phyloP scores from a whole-genome alignment of 2,113 vertebrate species.

The Gorsachius goisagi region DNA sequence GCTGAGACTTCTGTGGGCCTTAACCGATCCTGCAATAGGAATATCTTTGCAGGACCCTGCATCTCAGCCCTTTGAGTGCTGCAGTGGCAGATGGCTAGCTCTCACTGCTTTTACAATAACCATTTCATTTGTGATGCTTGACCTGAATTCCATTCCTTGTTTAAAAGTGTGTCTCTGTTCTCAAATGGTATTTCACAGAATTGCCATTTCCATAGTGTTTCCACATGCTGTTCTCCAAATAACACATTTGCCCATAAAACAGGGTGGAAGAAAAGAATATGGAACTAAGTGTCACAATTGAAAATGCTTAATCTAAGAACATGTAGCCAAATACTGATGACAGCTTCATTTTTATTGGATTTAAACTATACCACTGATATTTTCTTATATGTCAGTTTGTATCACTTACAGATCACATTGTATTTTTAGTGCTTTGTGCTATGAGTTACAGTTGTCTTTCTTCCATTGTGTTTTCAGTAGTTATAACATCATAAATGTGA shows the following conservation, averaged over 20 bases:
- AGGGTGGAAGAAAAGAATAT: slow-evolving; percentile 44
- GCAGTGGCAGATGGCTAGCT: slow-evolving; percentile 68
- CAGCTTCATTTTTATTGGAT: background rate
- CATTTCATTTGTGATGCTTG: slow-evolving; percentile 73
- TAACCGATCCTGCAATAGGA: background rate
- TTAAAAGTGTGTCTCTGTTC: slow-evolving; percentile 60
- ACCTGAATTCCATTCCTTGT: slow-evolving; percentile 63
- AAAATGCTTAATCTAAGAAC: slow-evolving; percentile 26
- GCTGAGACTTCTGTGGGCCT: background rate
- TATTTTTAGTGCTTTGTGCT: slow-evolving; percentile 34
- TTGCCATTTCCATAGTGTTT: slow-evolving; percentile 58
- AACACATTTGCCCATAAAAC: slow-evolving; percentile 43
- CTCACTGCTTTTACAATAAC: slow-evolving; percentile 60
- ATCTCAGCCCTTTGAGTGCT: slow-evolving; percentile 38
- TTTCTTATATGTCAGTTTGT: slow-evolving; percentile 24
- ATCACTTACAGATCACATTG: background rate
- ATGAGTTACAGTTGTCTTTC: slow-evolving; percentile 3
- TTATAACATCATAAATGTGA: slow-evolving; percentile 6
- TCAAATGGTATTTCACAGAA: slow-evolving; percentile 61
- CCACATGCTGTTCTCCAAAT: slow-evolving; percentile 44
- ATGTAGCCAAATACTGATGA: background rate
- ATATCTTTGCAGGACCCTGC: background rate
- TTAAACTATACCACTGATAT: slow-evolving; percentile 4
- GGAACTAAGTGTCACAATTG: slow-evolving; percentile 11
- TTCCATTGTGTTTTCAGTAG: slow-evolving; percentile 1